Conservation (phyloP, 2,113 vertebrate species). For the Tragelaphus strepsiceros region DNA sequence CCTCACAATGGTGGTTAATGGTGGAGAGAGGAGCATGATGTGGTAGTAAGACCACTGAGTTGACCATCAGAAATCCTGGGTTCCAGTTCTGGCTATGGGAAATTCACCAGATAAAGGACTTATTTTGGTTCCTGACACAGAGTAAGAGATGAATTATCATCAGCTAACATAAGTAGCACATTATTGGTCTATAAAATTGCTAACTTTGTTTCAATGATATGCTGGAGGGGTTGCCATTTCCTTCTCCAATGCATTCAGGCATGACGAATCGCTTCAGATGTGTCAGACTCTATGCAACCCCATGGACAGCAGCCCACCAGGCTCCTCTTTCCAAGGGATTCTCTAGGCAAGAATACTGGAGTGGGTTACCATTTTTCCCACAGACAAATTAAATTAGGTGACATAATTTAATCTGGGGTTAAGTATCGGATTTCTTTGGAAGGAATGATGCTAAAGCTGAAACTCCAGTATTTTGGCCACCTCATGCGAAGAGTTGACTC, state of each 20-base stretch:
- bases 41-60: neutral
- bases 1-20: neutral
- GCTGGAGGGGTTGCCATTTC: too few species aligned
- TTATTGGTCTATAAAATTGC: neutral
- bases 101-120: neutral
- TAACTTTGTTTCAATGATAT: neutral
- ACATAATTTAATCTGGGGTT: neutral
- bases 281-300: neutral
- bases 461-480: too few species aligned
- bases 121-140: neutral
- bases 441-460: too few species aligned
- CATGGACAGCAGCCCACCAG: neutral
- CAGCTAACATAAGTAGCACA: neutral
- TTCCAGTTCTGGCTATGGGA: neutral
- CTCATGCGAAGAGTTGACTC: too few species aligned
- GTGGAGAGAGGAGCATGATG: neutral
- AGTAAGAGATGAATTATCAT: neutral
- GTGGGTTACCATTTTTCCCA: neutral
- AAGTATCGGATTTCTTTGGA: too few species aligned
- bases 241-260: too few species aligned
- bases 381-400: neutral
- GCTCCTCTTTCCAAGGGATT: too few species aligned
- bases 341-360: too few species aligned
- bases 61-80: neutral
- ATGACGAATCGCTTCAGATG: too few species aligned